These are phyloP conservation scores for Endotricha flammealis DNA, from an alignment of 2,888 invertebrate species.

Conservation along the genomic window DNA sequence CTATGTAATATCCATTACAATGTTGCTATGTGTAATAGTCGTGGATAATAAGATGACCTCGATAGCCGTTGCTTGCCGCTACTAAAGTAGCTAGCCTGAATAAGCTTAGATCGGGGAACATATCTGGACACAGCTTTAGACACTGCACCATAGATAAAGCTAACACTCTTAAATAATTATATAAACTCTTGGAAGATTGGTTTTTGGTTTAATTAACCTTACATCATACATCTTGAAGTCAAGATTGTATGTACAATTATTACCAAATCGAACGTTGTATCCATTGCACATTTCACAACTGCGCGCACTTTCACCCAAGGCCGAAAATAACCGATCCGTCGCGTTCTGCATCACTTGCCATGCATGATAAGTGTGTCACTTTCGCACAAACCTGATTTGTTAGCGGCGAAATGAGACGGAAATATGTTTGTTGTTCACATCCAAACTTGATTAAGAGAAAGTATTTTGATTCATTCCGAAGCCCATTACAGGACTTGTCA, in stretches of 20 bases:
- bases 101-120: too few relatives aligned
- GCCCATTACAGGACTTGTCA: constrained; percentile 6
- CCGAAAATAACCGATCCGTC: constrained; percentile 52
- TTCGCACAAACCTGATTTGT: constrained; percentile 31
- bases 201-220: too few relatives aligned
- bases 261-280: constrained; percentile 10
- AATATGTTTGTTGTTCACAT: constrained; percentile 26
- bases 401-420: constrained; percentile 34
- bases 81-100: too few relatives aligned
- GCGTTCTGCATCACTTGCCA: constrained; percentile 41
- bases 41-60: too few relatives aligned
- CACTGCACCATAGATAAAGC: too few relatives aligned
- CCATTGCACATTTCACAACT: constrained; percentile 27
- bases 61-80: too few relatives aligned
- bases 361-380: constrained; percentile 39
- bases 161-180: too few relatives aligned
- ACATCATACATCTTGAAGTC: too few relatives aligned
- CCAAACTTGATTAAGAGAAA: constrained; percentile 52
- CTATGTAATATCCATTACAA: too few relatives aligned
- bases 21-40: too few relatives aligned
- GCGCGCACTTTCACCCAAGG: constrained; percentile 62
- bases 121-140: too few relatives aligned
- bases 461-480: constrained; percentile 26
- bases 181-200: too few relatives aligned
- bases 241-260: constrained; percentile 9